Evolutionary conservation across 2,888 invertebrate species (phyloP).

Genomic region (Drosophila cracens): DNA sequence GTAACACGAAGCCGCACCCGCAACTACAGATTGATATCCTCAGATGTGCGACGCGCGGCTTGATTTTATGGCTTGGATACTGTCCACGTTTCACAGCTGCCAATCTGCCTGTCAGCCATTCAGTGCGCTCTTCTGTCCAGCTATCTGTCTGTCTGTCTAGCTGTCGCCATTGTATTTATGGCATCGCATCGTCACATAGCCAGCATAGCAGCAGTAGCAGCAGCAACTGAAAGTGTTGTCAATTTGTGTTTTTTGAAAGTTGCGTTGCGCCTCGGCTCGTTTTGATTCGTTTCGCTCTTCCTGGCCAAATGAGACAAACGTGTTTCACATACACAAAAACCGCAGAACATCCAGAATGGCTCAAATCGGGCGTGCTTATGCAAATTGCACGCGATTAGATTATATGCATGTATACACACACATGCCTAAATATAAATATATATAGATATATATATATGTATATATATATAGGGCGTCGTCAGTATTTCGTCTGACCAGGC

Average conservation of each 20-base stretch:
- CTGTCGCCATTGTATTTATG: constrained; percentile 47
- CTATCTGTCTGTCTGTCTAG: background rate
- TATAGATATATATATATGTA: constrained; percentile 22
- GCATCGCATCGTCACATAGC: constrained; percentile 41
- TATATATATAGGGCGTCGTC: constrained; percentile 3
- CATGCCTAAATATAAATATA: background rate
- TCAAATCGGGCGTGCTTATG: constrained; percentile 65
- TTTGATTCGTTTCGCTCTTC: constrained; percentile 54
- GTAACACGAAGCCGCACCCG: constrained; percentile 7
- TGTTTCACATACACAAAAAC: constrained; percentile 68
- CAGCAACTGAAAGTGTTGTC: constrained; percentile 54
- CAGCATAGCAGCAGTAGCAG: background rate
- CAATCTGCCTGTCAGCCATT: constrained; percentile 28
- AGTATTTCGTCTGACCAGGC: constrained; percentile 8
- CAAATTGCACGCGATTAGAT: constrained; percentile 59
- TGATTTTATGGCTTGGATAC: constrained; percentile 45
- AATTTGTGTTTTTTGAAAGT: constrained; percentile 21
- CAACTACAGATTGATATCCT: constrained; percentile 32
- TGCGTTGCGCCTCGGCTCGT: constrained; percentile 6
- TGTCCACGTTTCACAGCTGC: constrained; percentile 42
- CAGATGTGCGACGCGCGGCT: constrained; percentile 28
- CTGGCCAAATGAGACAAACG: constrained; percentile 77
- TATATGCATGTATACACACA: constrained; percentile 22
- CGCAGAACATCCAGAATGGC: constrained; percentile 49
- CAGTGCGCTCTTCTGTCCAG: constrained; percentile 8